Conservation (phyloP, 2,797 vertebrate species). For the Sebastes trivittatus region DNA sequence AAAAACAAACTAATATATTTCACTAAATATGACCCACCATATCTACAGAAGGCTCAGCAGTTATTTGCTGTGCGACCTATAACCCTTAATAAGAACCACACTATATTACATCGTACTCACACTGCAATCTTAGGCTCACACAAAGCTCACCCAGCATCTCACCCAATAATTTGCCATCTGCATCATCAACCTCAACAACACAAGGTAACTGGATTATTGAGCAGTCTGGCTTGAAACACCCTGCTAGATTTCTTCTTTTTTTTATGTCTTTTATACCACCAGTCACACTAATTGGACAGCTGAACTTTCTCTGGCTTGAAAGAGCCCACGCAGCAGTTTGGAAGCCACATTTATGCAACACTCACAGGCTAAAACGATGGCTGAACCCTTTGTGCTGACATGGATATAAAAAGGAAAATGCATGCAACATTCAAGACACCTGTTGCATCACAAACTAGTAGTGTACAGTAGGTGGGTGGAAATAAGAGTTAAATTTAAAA, state of each 20-base stretch:
- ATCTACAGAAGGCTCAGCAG: background rate
- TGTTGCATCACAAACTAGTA: background rate
- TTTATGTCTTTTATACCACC: background rate
- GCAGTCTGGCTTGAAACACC: background rate
- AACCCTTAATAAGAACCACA: background rate
- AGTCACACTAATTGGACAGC: constrained; percentile 30
- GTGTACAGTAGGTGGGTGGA: background rate
- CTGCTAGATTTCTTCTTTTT: background rate
- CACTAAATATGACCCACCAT: background rate
- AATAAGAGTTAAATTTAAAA: background rate
- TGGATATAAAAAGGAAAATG: background rate
- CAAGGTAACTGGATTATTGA: background rate
- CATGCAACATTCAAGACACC: background rate
- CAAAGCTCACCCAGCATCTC: background rate
- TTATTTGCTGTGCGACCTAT: constrained; percentile 6
- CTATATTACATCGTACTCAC: constrained; percentile 9
- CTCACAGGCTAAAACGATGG: background rate
- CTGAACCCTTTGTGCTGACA: background rate
- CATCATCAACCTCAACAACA: constrained; percentile 32
- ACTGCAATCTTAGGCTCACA: constrained; percentile 35
- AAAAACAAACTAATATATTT: background rate
- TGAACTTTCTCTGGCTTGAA: constrained; percentile 26
- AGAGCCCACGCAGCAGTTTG: constrained; percentile 15
- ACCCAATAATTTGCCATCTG: constrained; percentile 32
- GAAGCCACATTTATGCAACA: background rate